Conservation (phyloP, 2,888 invertebrate species). For the Oscheius sp. region DNA sequence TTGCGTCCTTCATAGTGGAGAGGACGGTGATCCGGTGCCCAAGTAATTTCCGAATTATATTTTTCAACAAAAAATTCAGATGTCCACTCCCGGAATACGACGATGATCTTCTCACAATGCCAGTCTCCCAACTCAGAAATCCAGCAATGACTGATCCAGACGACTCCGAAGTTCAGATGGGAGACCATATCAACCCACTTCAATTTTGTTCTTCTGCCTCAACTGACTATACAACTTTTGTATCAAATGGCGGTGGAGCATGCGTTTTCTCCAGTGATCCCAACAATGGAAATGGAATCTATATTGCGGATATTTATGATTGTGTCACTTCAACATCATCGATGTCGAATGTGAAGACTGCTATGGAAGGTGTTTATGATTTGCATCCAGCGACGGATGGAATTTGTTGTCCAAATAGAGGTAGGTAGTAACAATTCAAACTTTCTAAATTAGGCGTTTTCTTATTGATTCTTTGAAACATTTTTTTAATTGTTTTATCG, state of each 20-base stretch:
- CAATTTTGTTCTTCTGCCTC: conserved; percentile 64
- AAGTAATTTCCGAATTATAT: no score
- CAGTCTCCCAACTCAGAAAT: conserved; percentile 68
- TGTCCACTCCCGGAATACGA: conserved; percentile 65
- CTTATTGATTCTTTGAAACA: no score
- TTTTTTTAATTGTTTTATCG: no score
- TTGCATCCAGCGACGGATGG: conserved; percentile 66
- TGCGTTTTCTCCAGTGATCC: conserved; percentile 51
- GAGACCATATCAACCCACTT: conserved; percentile 69
- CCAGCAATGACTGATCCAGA: conserved; percentile 70
- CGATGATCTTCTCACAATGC: conserved; percentile 69
- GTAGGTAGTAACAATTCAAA: conserved; percentile 22
- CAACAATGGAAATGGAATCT: conserved; percentile 63
- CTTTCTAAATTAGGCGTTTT: neutral
- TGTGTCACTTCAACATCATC: conserved; percentile 63
- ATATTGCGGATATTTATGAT: conserved; percentile 67
- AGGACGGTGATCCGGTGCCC: conserved; percentile 68
- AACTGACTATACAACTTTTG: conserved; percentile 67
- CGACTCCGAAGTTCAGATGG: conserved; percentile 67
- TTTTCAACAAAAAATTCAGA: no score
- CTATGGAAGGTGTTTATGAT: conserved; percentile 69
- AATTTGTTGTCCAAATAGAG: conserved; percentile 68
- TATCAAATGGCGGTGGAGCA: conserved; percentile 63
- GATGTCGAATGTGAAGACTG: conserved; percentile 67
- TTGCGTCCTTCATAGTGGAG: conserved; percentile 68